Percentiles rank a stretch among this genome's conserved stretches.
Conservation (phyloP, 2,113 vertebrate genomes). For the Gavialis gangeticus region DNA sequence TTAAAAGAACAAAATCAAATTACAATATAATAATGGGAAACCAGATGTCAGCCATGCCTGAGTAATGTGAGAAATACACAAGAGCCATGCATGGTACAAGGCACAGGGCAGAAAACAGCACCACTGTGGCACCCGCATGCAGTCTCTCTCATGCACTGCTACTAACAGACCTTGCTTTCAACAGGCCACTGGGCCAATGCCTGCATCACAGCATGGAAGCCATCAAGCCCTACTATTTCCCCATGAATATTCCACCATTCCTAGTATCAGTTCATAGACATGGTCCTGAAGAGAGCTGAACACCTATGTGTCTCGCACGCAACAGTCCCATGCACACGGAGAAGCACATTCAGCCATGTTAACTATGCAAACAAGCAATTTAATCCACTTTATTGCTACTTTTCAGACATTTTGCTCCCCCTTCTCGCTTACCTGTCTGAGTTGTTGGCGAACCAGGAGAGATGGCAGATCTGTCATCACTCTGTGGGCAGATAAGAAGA, state of each 20-base stretch:
- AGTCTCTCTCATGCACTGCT: constrained; percentile 50
- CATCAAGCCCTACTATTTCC: not conserved
- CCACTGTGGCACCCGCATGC: constrained; percentile 26
- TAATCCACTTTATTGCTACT: not conserved
- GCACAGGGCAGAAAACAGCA: constrained; percentile 37
- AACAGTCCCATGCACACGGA: not conserved
- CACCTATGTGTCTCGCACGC: not conserved
- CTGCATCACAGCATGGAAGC: not conserved
- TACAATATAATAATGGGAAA: constrained; percentile 56
- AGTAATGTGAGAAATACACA: constrained; percentile 15
- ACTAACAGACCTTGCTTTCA: not conserved
- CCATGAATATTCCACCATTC: not conserved
- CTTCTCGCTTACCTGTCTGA: constrained; percentile 85
- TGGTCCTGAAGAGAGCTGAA: not conserved
- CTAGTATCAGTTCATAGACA: not conserved
- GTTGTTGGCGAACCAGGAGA: constrained; percentile 76
- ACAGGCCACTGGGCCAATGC: constrained; percentile 3
- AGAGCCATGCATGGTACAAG: constrained; percentile 62
- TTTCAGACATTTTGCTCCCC: not conserved
- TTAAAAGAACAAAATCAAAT: constrained; percentile 55
- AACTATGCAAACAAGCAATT: constrained; percentile 20
- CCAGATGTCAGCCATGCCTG: too few species aligned
- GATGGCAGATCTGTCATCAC: constrained; percentile 86
- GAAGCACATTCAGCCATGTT: not conserved
- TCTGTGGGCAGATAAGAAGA: constrained; percentile 79